Evolutionary conservation across 2,888 invertebrate genomes (phyloP).

Genomic region (Nyleta sp.): DNA sequence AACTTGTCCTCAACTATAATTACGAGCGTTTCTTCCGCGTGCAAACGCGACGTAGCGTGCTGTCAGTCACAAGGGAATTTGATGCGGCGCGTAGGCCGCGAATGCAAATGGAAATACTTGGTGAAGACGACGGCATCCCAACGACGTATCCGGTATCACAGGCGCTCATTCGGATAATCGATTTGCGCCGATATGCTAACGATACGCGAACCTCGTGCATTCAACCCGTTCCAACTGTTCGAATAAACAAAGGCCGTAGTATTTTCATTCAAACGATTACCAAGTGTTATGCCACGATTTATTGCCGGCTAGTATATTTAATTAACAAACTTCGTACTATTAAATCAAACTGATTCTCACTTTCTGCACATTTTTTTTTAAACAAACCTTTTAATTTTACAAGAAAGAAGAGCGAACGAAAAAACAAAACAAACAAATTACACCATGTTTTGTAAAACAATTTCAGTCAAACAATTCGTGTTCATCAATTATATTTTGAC

Average conservation of each 20-base stretch:
- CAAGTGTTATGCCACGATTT: conserved; percentile 25
- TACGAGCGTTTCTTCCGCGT: conserved; percentile 24
- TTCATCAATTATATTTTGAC: too few relatives aligned
- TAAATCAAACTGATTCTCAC: too few relatives aligned
- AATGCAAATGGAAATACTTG: conserved; percentile 61
- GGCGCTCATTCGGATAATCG: conserved; percentile 57
- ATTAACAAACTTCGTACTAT: too few relatives aligned
- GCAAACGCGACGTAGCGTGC: conserved; percentile 26
- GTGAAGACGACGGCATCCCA: conserved; percentile 42
- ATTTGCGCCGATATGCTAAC: conserved; percentile 56
- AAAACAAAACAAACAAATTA: too few relatives aligned
- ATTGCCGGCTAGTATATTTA: background rate
- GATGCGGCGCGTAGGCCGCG: conserved; percentile 45
- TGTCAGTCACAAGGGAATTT: conserved; percentile 58
- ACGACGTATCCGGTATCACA: conserved; percentile 51
- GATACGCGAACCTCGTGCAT: conserved; percentile 44
- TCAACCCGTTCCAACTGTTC: conserved; percentile 35
- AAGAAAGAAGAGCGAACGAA: too few relatives aligned
- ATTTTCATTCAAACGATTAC: conserved; percentile 29
- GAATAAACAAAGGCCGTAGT: conserved; percentile 38
- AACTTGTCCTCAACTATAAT: conserved; percentile 38
- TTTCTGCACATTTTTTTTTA: too few relatives aligned
- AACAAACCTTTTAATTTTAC: too few relatives aligned
- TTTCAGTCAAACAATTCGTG: too few relatives aligned
- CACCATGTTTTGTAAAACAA: too few relatives aligned